phyloP scores from a whole-genome alignment of 1,140 invertebrate genomes.

The Stenopsyche tienmushanensis region DNA sequence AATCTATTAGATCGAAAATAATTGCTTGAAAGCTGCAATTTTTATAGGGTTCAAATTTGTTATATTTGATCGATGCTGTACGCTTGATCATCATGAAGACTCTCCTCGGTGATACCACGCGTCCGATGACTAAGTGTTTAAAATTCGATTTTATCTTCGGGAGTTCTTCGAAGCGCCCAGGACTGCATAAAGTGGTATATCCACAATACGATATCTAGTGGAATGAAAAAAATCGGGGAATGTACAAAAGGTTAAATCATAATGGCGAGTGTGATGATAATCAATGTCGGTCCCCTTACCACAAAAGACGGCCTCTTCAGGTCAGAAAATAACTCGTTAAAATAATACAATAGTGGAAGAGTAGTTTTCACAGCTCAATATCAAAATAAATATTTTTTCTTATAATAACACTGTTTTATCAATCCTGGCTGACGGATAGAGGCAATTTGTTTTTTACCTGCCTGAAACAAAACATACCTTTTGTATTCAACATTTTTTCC shows the following conservation, averaged over 20 bases:
- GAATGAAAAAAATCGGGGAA: neutral
- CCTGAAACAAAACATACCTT: conserved; percentile 33
- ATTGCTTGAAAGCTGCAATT: no score
- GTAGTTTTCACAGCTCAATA: conserved; percentile 34
- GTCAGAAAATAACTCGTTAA: conserved; percentile 11
- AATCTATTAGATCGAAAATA: no score
- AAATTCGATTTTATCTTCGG: no score
- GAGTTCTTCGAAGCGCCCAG: no score
- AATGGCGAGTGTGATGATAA: conserved; percentile 4
- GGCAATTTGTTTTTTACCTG: conserved; percentile 34
- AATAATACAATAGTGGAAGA: conserved; percentile 8
- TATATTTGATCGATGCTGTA: no score
- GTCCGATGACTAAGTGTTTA: no score
- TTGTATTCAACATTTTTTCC: conserved; percentile 32
- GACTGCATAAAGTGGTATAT: no score
- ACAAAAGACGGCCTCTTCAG: neutral
- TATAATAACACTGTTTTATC: conserved; percentile 42
- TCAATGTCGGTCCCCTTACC: neutral
- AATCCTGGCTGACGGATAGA: conserved; percentile 34
- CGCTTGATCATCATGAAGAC: no score
- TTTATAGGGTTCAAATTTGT: no score
- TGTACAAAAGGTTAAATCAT: neutral
- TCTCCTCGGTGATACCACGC: no score
- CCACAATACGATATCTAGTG: no score
- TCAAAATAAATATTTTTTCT: conserved; percentile 42